Percentiles rank a stretch among this genome's conserved stretches.
Evolutionary conservation across 2,113 vertebrate genomes (phyloP).

Genomic region (Morone chrysops): DNA sequence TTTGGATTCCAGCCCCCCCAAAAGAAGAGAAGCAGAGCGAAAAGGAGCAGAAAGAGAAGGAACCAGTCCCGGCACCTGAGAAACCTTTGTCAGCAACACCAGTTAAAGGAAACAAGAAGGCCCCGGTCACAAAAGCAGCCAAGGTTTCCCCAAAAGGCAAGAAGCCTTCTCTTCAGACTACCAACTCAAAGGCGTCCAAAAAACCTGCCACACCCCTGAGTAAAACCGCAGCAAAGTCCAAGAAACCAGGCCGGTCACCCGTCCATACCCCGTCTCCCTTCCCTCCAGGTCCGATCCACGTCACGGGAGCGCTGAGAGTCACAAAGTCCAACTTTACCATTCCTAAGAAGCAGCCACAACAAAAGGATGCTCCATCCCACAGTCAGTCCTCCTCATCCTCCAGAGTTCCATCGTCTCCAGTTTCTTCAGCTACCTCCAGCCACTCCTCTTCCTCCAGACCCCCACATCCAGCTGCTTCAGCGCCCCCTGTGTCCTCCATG

Average conservation of each 20-base stretch:
- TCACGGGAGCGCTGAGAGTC: constrained; percentile 83
- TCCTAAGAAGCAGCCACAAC: constrained; percentile 84
- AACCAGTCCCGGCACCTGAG: constrained; percentile 54
- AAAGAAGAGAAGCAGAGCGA: constrained; percentile 79
- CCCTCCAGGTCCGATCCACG: constrained; percentile 80
- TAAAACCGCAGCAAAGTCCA: constrained; percentile 71
- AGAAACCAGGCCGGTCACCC: constrained; percentile 67
- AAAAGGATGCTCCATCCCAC: constrained; percentile 65
- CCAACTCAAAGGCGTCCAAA: constrained; percentile 69
- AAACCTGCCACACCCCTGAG: constrained; percentile 51
- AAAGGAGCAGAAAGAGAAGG: constrained; percentile 76
- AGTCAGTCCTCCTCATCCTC: constrained; percentile 64
- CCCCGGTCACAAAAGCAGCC: constrained; percentile 54
- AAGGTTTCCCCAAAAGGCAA: constrained; percentile 78
- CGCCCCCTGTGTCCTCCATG: constrained; percentile 61
- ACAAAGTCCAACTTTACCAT: constrained; percentile 85
- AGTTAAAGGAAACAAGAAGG: constrained; percentile 72
- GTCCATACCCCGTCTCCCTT: constrained; percentile 58
- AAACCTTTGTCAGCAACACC: constrained; percentile 49
- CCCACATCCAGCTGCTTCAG: constrained; percentile 46
- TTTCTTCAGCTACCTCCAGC: constrained; percentile 62
- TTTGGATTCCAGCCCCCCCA: constrained; percentile 68
- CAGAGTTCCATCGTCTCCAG: constrained; percentile 70
- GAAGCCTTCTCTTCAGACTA: constrained; percentile 41
- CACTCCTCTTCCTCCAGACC: constrained; percentile 71